Evolutionary conservation across 1,140 invertebrate genomes (phyloP).

Genomic region (Lucilia sericata): DNA sequence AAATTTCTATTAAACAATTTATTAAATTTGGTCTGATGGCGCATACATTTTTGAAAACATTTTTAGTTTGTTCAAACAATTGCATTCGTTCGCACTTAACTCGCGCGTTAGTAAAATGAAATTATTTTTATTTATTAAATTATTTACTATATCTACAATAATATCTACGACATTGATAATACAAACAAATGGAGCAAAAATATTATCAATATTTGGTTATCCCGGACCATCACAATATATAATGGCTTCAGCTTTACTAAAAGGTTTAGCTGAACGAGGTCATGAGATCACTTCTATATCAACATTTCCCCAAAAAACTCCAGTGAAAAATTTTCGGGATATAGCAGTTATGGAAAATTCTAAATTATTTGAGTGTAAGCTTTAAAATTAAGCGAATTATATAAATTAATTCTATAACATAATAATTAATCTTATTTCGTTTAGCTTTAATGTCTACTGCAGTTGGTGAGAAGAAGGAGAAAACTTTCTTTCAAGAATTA

Average conservation of each 20-base stretch:
- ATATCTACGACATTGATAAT: neutral
- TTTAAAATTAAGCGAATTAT: neutral
- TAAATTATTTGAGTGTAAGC: conserved; percentile 36
- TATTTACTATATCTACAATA: neutral
- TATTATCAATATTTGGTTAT: conserved; percentile 59
- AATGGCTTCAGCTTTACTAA: conserved; percentile 69
- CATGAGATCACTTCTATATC: conserved; percentile 63
- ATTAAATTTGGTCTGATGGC: no score
- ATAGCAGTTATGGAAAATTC: conserved; percentile 35
- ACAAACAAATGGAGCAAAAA: conserved; percentile 50
- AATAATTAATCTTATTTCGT: neutral
- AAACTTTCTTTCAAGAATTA: neutral
- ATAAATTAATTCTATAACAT: neutral
- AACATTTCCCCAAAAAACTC: conserved; percentile 47
- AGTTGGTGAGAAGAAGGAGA: neutral
- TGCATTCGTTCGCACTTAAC: no score
- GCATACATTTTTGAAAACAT: no score
- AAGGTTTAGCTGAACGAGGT: conserved; percentile 73
- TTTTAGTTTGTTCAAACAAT: no score
- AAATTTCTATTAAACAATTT: no score
- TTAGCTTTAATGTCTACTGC: neutral
- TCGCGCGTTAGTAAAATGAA: no score
- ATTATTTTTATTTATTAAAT: neutral
- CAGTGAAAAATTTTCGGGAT: conserved; percentile 45
- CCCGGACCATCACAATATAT: conserved; percentile 56